Conservation (phyloP, 1,140 invertebrate genomes). For the Tetragonula clypearis region DNA sequence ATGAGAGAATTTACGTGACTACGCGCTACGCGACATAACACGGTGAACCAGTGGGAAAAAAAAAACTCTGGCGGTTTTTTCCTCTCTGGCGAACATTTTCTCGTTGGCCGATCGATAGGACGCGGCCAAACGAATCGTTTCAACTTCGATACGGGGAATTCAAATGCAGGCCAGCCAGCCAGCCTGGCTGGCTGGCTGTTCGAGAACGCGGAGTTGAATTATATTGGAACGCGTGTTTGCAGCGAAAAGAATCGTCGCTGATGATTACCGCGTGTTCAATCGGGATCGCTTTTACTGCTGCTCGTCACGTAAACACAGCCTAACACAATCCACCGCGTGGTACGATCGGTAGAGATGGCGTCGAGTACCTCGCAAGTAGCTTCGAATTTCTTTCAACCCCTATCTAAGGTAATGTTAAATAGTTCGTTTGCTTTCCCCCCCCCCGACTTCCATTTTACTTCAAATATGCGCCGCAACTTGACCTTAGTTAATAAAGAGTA, state of each 20-base stretch:
- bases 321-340: background rate
- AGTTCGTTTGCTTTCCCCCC: too few relatives aligned
- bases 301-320: slow-evolving; percentile 52
- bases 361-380: too few relatives aligned
- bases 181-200: background rate
- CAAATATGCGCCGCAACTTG: too few relatives aligned
- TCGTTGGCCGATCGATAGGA: background rate
- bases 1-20: background rate
- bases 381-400: too few relatives aligned
- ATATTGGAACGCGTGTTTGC: background rate
- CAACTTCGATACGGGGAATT: background rate
- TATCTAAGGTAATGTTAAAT: too few relatives aligned
- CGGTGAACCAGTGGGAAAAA: background rate
- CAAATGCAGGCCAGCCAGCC: too few relatives aligned
- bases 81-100: background rate
- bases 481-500: too few relatives aligned
- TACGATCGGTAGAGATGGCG: background rate
- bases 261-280: slow-evolving; percentile 62
- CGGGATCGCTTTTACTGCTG: slow-evolving; percentile 37
- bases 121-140: background rate
- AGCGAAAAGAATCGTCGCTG: slow-evolving; percentile 9
- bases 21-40: background rate
- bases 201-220: background rate
- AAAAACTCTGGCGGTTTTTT: background rate
- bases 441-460: too few relatives aligned